Evolutionary conservation across 2,797 vertebrate genomes (phyloP).

Genomic region (Megaceryle alcyon): DNA sequence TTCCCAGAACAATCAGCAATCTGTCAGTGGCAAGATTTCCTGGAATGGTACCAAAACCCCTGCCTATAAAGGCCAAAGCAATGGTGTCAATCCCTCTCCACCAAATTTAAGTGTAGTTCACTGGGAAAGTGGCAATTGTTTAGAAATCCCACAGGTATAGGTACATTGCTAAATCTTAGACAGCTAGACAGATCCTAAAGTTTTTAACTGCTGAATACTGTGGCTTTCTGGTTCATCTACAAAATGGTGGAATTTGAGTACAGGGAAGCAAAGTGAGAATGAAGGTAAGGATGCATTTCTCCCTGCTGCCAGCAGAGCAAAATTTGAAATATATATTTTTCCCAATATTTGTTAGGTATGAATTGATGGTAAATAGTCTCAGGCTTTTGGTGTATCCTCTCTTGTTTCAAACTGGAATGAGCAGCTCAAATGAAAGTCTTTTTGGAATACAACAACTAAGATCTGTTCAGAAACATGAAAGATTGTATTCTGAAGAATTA

Average conservation of each 20-base stretch:
- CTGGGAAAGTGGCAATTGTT: not conserved
- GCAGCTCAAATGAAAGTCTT: not conserved
- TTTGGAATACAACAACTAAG: not conserved
- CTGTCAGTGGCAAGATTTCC: constrained; percentile 51
- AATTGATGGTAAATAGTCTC: not conserved
- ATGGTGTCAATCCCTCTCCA: not conserved
- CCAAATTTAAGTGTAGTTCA: not conserved
- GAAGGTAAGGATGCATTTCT: not conserved
- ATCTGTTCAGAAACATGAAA: not conserved
- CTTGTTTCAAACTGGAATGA: not conserved
- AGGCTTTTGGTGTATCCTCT: not conserved
- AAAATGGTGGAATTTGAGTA: not conserved
- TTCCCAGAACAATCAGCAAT: constrained; percentile 66
- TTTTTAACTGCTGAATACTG: not conserved
- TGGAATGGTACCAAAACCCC: constrained; percentile 20
- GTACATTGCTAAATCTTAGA: not conserved
- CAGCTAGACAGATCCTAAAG: not conserved
- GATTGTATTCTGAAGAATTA: not conserved
- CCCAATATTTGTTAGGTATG: not conserved
- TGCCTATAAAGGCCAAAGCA: not conserved
- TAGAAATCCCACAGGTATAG: not conserved
- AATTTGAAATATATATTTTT: not conserved
- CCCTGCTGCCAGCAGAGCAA: not conserved
- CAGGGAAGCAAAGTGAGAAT: not conserved
- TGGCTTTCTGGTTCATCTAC: not conserved